Percentiles rank a stretch among this genome's conserved stretches.
Conservation (phyloP, 1,140 invertebrate genomes). For the Nebria ingens region DNA sequence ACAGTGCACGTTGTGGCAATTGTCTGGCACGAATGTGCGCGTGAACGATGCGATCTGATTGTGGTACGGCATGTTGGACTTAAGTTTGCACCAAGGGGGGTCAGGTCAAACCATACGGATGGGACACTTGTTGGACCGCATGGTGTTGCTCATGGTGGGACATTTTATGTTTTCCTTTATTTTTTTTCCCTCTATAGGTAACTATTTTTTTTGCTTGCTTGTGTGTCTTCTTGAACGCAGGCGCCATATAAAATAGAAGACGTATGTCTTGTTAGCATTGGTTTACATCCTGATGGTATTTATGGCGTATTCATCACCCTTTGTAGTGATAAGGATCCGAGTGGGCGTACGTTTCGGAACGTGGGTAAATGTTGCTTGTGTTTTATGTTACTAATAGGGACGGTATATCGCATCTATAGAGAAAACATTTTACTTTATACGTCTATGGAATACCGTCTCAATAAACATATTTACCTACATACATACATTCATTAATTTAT, state of each 20-base stretch:
- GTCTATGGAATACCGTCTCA: too few relatives aligned
- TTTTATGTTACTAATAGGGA: neutral
- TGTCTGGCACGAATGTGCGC: neutral
- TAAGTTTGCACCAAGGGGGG: neutral
- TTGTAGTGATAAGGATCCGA: neutral
- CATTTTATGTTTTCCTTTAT: neutral
- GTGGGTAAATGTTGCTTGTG: neutral
- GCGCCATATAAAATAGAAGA: constrained; percentile 6
- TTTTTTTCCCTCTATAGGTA: neutral
- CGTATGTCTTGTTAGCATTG: constrained; percentile 1
- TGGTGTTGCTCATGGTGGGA: neutral
- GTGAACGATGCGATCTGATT: neutral
- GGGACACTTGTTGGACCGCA: constrained; percentile 2
- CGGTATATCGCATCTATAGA: too few relatives aligned
- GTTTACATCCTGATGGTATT: constrained; percentile 6
- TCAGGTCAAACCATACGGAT: neutral
- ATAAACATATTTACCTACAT: too few relatives aligned
- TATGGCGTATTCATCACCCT: constrained; percentile 6
- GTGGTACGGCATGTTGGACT: neutral
- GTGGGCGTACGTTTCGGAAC: neutral
- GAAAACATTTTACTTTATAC: too few relatives aligned
- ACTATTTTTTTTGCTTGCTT: neutral
- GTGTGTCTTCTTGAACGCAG: neutral
- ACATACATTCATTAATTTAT: too few relatives aligned
- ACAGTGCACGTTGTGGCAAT: constrained; percentile 13